Base-by-base conservation (phyloP, 2,797 vertebrate species). In the Lithobates pipiens region DNA sequence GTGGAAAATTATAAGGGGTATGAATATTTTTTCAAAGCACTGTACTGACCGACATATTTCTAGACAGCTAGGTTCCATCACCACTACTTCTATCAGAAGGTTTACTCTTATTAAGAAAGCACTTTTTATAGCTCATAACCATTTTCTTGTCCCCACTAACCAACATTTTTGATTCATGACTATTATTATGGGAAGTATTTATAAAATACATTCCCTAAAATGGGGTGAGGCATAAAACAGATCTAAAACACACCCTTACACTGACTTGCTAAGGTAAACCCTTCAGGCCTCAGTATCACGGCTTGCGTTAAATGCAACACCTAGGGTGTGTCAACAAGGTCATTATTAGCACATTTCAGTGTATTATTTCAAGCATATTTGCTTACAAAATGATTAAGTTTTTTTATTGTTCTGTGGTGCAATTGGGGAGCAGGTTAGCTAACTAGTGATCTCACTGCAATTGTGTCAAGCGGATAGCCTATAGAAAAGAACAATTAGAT, bases 261-360 rank as follows among this genome's bases (percentile, higher is more conserved):
- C 46, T 76, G 68, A 75, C 69, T 74, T 85, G 39, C 32, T 74
- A 73, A 74, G 42, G 36, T 74, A 85, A 85, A 80, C 54, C 83
- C 83, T 85, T 80, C 84, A 80, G 77, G 84, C 77, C 75, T 85
- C 63, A 39, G 36, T 80, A 80, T 80, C 63, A 85, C 10, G 36
- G 77, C 50, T 76, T 80, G 39, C 76, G 63, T 39, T 80, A 73
- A 80, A 80, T 80, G 57, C 44, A 85, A 76, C 84, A 85, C 42
- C 77, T 76, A 70, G 84, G 77, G 84, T 76, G 84, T 80, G 84
- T 80, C 77, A 68, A 57, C n/a, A 6, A 18, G 46, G 46, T 67
- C 57, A 85, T 85, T 80, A 73, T 75, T 80, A 74, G 74, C 34
- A 57, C 63, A 61, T 34, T 57, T 68, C 67, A 63, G 42, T 78